phyloP scores from a whole-genome alignment of 2,888 invertebrate genomes.

The Cephus pulcher region DNA sequence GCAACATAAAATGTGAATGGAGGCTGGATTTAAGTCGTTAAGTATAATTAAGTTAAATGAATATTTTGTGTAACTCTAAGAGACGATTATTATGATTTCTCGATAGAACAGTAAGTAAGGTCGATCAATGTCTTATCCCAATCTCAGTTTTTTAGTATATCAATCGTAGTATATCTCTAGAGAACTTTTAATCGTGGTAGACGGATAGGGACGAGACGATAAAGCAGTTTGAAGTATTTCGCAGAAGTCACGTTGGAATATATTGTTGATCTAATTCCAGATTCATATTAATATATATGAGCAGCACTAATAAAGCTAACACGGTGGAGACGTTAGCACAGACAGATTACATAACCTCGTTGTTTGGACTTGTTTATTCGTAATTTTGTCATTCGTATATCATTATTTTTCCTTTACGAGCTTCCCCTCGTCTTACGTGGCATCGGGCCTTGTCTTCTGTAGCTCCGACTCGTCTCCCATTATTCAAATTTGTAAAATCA shows the following conservation, averaged over 20 bases:
- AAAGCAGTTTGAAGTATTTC: not conserved
- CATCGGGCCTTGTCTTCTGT: no score
- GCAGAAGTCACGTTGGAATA: conserved; percentile 8
- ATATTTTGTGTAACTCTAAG: conserved; percentile 26
- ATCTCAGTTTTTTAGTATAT: not conserved
- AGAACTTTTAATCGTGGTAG: not conserved
- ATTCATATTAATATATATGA: not conserved
- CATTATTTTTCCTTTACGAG: no score
- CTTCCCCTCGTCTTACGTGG: no score
- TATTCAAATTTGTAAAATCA: no score
- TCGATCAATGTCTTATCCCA: not conserved
- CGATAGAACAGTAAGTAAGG: conserved; percentile 2
- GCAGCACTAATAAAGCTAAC: not conserved
- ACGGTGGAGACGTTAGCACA: not conserved
- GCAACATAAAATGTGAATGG: conserved; percentile 12
- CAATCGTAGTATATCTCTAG: not conserved
- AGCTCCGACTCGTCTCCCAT: no score
- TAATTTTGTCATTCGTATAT: no score
- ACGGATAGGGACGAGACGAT: not conserved
- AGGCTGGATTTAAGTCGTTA: conserved; percentile 20
- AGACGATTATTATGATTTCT: not conserved
- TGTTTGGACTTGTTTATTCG: not conserved
- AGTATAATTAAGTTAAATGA: conserved; percentile 24
- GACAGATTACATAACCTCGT: not conserved
- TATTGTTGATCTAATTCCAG: conserved; percentile 22